Base-by-base conservation (phyloP, 92 coral and sea anemone species). In the Muricea muricata region DNA sequence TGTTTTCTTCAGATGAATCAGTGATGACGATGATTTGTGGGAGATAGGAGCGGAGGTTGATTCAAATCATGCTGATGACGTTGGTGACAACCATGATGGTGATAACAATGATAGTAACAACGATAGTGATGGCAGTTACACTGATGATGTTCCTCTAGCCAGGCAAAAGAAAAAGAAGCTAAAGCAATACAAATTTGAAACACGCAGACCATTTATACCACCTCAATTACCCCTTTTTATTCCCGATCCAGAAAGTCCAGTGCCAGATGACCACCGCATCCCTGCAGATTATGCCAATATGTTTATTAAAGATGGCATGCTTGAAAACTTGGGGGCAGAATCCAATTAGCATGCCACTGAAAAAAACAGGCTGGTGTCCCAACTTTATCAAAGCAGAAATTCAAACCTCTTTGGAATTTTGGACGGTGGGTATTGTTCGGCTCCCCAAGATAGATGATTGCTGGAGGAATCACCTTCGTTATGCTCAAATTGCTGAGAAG, bases 401-500 rank as follows among this genome's bases (percentile, higher is more conserved):
- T 7, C 4, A 39, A 18, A 70, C 23, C 2, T 39, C 45, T 26
- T 55, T 50, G 67, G 65, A 0, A 50, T 32, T 10, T 23, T 76
- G 32, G n/a, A 15, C 26, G 48, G 30, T 55, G 81, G 81, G 81
- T 6, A 46, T 75, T 50, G 81, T 75, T 28, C 8, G 45, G 33
- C 39, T 75, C 1, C 81, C 42, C 42, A 37, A 37, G 42, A 37
- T 37, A 4, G 42, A 37, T 37, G 42, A 37, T 9, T 37, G 9
- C 65, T 1, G 81, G 81, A 48, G 46, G 28, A 24, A 40, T 46
- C 45, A 31, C 26, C 18, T 75, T 10, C 81, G 40, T 1, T 75
- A 75, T 48, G 81, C 42, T 2, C 66, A 0, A 24, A 34, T 75
- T 75, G 81, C 81, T 29, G 81, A 75, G 25, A 26, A 28, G 42